Conservation (phyloP, 2,113 vertebrate species). For the Perognathus longimembris region DNA sequence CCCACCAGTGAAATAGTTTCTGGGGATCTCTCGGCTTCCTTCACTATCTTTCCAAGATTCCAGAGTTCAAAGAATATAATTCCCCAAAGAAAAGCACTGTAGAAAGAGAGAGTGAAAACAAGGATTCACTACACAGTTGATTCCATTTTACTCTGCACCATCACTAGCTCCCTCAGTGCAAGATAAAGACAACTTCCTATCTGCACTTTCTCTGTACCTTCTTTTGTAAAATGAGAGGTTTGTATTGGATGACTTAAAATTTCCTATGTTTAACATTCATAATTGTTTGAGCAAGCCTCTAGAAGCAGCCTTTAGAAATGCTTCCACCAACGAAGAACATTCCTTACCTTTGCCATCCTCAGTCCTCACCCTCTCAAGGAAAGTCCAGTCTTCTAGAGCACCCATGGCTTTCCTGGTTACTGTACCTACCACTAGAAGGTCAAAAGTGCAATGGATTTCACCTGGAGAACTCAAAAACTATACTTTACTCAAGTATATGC, state of each 20-base stretch:
- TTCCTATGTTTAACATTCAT: neutral
- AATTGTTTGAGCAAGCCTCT: neutral
- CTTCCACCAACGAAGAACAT: neutral
- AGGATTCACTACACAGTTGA: neutral
- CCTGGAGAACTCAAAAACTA: slow-evolving; percentile 17
- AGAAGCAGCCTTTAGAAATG: neutral
- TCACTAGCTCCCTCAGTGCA: neutral
- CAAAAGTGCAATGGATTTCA: neutral
- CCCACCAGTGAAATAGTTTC: neutral
- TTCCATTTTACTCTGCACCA: neutral
- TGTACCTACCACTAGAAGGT: neutral
- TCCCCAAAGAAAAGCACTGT: neutral
- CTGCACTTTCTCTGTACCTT: neutral
- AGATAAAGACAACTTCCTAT: neutral
- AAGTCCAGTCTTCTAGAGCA: neutral
- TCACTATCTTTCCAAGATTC: slow-evolving; percentile 25
- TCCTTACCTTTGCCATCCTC: neutral
- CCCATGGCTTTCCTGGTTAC: neutral
- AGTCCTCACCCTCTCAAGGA: neutral
- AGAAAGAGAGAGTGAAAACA: neutral
- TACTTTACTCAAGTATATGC: neutral
- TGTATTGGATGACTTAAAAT: neutral
- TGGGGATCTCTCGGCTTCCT: neutral
- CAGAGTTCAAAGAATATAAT: neutral
- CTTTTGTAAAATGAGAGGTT: neutral